phyloP scores from a whole-genome alignment of 2,797 vertebrate genomes.

The Phalloptychus januarius region DNA sequence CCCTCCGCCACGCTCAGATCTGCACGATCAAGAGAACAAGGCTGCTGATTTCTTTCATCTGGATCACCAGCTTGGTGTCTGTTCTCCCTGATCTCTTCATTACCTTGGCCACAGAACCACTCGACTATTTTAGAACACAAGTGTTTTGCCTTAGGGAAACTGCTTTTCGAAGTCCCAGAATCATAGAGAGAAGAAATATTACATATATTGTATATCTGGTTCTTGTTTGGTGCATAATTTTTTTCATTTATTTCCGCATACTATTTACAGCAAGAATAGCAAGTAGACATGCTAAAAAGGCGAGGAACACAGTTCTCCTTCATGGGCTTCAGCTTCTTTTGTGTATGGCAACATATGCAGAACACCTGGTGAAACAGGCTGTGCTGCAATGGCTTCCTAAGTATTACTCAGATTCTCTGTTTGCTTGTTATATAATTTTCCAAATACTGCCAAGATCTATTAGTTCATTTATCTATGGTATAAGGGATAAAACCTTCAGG shows the following conservation, averaged over 20 bases:
- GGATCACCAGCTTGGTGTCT: slow-evolving; percentile 59
- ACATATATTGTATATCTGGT: slow-evolving; percentile 36
- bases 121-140: slow-evolving; percentile 49
- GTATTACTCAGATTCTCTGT: slow-evolving; percentile 33
- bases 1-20: slow-evolving; percentile 71
- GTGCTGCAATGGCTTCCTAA: slow-evolving; percentile 44
- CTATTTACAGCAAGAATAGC: slow-evolving; percentile 64
- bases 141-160: slow-evolving; percentile 63
- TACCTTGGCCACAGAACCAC: slow-evolving; percentile 48
- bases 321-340: slow-evolving; percentile 68
- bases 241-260: slow-evolving; percentile 63
- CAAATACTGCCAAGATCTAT: slow-evolving; percentile 60
- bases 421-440: slow-evolving; percentile 55
- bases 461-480: slow-evolving; percentile 64
- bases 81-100: slow-evolving; percentile 71
- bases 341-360: slow-evolving; percentile 59
- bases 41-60: slow-evolving; percentile 67
- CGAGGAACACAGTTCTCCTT: slow-evolving; percentile 69
- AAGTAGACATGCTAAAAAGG: slow-evolving; percentile 61
- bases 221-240: slow-evolving; percentile 69
- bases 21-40: slow-evolving; percentile 71
- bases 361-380: neutral
- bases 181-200: slow-evolving; percentile 46
- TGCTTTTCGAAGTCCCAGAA: slow-evolving; percentile 47
- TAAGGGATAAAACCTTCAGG: slow-evolving; percentile 60